Evolutionary conservation across 2,113 vertebrate genomes (phyloP), one percentile per base, ranked within the genome.

Genomic region (Jaculus jaculus): DNA sequence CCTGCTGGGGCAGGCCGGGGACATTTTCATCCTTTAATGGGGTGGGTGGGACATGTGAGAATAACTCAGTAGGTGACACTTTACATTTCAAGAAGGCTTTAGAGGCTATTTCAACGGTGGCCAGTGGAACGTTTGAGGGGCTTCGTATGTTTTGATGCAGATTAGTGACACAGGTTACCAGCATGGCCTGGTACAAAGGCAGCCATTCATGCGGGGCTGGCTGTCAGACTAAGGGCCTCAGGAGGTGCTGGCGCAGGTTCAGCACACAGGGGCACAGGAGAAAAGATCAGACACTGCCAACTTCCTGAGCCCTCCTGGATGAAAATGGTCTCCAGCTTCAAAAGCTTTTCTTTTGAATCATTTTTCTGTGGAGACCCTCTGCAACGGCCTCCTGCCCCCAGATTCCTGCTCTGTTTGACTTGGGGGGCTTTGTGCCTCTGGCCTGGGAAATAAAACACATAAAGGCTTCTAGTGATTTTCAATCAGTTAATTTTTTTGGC

Each of bases 331-430:
- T 37, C 42, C 34, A 10, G 79, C n/a, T 18, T 93, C 74, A 68
- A 84, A 87, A 54, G 65, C 11, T n/a, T 93, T 95, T 91, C 37
- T 88, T 79, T 91, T 58, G 7, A 34, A 74, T 90, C 7, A 63
- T 32, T 42, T 87, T 92, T 65, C 1, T 54, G n/a, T 65, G 24
- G 65, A 72, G 30, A 65, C 47, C 11, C 42, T 80, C 32, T 17
- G 13, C 7, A 32, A 75, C 23, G 20, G 73, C 60, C 42, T 66
- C 34, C 39, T 61, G 21, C 37, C 77, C n/a, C 20, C 65, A 24
- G 77, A 51, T 8, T 37, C 20, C 87, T 21, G 37, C 47, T 32
- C 63, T 61, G 66, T 32, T 1, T 51, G 72, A 80, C 66, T 75
- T 8, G 13, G 13, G 13, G 12, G 13, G 83, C 78, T 86, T 71